Evolutionary conservation across 2,888 invertebrate genomes (phyloP), one percentile per base, ranked within the genome.

Genomic region (Panzeria rudis): DNA sequence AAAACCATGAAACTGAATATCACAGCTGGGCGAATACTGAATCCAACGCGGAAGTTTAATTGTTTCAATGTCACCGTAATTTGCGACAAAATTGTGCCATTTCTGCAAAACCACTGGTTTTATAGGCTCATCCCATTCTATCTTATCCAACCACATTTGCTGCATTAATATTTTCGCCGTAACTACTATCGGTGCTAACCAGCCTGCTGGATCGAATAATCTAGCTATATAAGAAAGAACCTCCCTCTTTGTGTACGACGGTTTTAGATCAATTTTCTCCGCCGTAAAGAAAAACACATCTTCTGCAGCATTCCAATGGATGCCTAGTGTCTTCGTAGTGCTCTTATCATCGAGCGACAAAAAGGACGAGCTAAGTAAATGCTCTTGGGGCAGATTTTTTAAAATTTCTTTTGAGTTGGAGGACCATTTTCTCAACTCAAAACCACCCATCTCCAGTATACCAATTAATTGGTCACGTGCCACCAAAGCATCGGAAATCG

Each of bases 111-210:
- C 52, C 0, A 29, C 25, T 13, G 69, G 25, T 11, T 69, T 71
- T 50, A 32, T 32, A 32, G 32, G 32, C 32, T 32, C 32, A 32
- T 32, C 32, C 32, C 32, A 32, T 32, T 32, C 50, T 20, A 62
- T 69, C 15, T 61, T 61, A 13, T 78, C 77, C 6, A 78, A 35
- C 77, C 68, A 77, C 35, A 61, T 61, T 20, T 76, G 41, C 20
- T 47, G 47, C 44, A 76, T 52, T 5, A 59, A 20, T 15, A n/a
- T n/a, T n/a, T n/a, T n/a, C n/a, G n/a, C n/a, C n/a, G n/a, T n/a
- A n/a, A n/a, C n/a, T n/a, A n/a, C n/a, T n/a, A n/a, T n/a, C n/a
- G n/a, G n/a, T n/a, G n/a, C n/a, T n/a, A n/a, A n/a, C n/a, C n/a
- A n/a, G 47, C 47, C 25, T 7, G 77, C 78, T 29, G 69, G 61